Evolutionary conservation across 2,888 invertebrate genomes (phyloP).

Genomic region (Pseudolycoriella hygida): DNA sequence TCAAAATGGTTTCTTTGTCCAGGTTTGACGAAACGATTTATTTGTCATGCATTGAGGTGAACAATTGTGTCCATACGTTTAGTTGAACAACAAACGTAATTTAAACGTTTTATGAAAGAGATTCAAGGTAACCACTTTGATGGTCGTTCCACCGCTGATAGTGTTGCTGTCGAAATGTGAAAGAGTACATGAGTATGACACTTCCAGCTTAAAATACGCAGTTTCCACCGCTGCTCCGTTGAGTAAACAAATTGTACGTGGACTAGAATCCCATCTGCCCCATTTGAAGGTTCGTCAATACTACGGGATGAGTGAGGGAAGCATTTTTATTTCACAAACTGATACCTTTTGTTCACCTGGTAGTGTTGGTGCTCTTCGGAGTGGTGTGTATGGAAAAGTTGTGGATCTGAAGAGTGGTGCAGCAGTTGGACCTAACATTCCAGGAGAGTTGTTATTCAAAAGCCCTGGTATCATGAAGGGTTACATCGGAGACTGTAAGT

Average conservation of each 20-base stretch:
- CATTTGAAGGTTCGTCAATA: conserved; percentile 42
- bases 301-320: conserved; percentile 65
- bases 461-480: conserved; percentile 71
- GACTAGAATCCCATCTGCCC: conserved; percentile 25
- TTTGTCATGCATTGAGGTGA: no score
- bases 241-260: conserved; percentile 48
- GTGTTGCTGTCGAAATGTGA: conserved; percentile 71
- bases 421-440: conserved; percentile 40
- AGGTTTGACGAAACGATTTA: no score
- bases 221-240: conserved; percentile 72
- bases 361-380: conserved; percentile 46
- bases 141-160: conserved; percentile 69
- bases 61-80: no score
- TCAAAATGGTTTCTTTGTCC: no score
- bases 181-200: conserved; percentile 53
- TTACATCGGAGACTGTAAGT: conserved; percentile 51
- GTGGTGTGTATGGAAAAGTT: conserved; percentile 46
- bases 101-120: no score
- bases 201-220: conserved; percentile 49
- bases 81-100: no score
- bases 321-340: conserved; percentile 35
- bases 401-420: conserved; percentile 43
- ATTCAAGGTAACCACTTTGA: no score
- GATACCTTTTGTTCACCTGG: conserved; percentile 33
- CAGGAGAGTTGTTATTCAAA: conserved; percentile 73